Conservation (phyloP, 2,113 vertebrate species). For the Bothrops jararaca region DNA sequence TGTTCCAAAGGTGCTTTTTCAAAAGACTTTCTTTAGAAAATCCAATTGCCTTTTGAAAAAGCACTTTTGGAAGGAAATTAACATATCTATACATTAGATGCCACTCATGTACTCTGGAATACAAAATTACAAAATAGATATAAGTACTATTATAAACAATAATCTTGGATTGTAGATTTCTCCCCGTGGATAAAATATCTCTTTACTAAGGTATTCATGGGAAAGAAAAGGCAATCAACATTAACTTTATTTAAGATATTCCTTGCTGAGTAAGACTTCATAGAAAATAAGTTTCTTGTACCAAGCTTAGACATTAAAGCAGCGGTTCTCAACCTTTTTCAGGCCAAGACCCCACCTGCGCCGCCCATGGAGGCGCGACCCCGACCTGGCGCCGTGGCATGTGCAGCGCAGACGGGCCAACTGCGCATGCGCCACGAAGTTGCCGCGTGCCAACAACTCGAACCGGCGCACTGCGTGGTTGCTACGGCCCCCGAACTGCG, state of each 20-base stretch:
- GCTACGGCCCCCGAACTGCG: too few species aligned
- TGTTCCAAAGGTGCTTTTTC: not conserved
- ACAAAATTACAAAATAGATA: not conserved
- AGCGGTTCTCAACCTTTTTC: too few species aligned
- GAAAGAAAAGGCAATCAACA: not conserved
- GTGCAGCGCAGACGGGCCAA: too few species aligned
- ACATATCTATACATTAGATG: not conserved
- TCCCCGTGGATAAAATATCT: not conserved
- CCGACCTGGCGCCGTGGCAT: too few species aligned
- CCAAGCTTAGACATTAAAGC: not conserved
- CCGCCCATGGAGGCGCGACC: too few species aligned
- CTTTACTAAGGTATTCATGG: not conserved
- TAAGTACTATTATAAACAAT: not conserved
- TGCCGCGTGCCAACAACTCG: too few species aligned
- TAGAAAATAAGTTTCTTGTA: not conserved
- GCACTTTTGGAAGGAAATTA: not conserved
- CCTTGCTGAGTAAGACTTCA: not conserved
- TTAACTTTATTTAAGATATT: not conserved
- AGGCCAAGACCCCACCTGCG: too few species aligned
- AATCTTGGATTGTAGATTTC: not conserved
- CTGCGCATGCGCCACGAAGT: too few species aligned
- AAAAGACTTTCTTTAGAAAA: not conserved
- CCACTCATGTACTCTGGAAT: not conserved
- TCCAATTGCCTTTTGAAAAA: not conserved
- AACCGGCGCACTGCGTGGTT: too few species aligned